phyloP scores from a whole-genome alignment of 2,113 vertebrate genomes.

The Danio rerio region GRCz12tu NC_133185.1:37939501-37940000 shows the following conservation, averaged over 20 bases:
- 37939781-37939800: constrained; percentile 39
- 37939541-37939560: too few species aligned
- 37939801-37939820: constrained; percentile 81
- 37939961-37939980: constrained; percentile 1
- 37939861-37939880: constrained; percentile 92
- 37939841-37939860: constrained; percentile 93
- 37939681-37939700: neutral
- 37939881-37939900: constrained; percentile 94
- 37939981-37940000: constrained; percentile 37
- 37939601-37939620: too few species aligned
- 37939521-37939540: too few species aligned
- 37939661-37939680: neutral
- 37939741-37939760: neutral
- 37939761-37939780: constrained; percentile 39
- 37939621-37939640: neutral
- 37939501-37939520: too few species aligned
- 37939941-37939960: constrained; percentile 48
- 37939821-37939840: constrained; percentile 95
- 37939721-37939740: neutral
- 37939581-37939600: neutral
- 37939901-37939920: constrained; percentile 92
- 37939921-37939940: constrained; percentile 83
- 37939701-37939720: neutral
- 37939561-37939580: neutral
- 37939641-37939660: neutral